Evolutionary conservation across 2,113 vertebrate genomes (phyloP).

Genomic region (Cochlearius cochlearius): DNA sequence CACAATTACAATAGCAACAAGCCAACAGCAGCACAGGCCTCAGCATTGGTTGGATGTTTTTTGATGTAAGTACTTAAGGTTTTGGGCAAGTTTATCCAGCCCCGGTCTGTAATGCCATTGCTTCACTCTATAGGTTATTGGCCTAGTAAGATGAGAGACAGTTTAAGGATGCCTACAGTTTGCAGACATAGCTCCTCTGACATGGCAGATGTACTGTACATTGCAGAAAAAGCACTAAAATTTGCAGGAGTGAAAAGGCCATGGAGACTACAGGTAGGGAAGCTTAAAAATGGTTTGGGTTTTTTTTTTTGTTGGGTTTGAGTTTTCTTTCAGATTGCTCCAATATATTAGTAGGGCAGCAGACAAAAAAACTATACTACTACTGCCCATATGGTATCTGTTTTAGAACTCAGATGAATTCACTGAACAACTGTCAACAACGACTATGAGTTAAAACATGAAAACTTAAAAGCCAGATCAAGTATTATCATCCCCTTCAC

Average conservation of each 20-base stretch:
- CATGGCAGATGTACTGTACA: rapidly evolving
- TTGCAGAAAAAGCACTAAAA: not conserved
- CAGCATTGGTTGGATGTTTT: not conserved
- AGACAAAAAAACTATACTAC: not conserved
- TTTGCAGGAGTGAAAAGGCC: not conserved
- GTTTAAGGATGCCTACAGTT: not conserved
- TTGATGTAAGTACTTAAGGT: not conserved
- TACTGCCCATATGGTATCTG: not conserved
- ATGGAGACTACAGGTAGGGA: not conserved
- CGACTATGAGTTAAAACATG: not conserved
- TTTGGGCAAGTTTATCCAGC: not conserved
- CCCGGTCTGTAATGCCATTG: too few relatives aligned
- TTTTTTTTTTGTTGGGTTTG: not conserved
- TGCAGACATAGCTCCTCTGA: not conserved
- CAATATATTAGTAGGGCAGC: not conserved
- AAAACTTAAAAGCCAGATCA: not conserved
- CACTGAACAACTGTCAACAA: not conserved
- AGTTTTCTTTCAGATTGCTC: not conserved
- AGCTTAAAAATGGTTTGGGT: not conserved
- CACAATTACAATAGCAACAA: not conserved
- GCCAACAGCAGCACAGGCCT: not conserved
- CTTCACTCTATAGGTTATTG: not conserved
- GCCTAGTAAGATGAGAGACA: not conserved
- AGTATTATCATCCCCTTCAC: not conserved
- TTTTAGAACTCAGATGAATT: not conserved